Percentiles rank a stretch among this genome's conserved stretches.
Conservation (phyloP, 1,140 invertebrate species). For the Hylaeus anthracinus region DNA sequence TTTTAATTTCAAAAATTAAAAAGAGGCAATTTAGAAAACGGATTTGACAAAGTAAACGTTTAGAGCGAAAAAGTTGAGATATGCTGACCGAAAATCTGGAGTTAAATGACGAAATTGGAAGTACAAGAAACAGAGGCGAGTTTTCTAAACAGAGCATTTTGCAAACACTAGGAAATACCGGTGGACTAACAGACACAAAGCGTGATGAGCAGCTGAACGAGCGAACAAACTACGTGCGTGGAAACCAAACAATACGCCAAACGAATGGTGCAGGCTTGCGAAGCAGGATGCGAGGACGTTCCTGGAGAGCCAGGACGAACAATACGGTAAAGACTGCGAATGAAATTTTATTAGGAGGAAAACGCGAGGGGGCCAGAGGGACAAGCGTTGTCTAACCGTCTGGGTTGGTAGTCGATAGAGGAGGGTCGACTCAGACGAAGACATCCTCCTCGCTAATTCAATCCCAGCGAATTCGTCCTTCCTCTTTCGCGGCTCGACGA, state of each 20-base stretch:
- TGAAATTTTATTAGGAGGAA: conserved; percentile 10
- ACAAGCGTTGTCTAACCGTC: conserved; percentile 1
- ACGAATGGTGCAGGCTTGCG: not conserved
- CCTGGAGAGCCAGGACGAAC: not conserved
- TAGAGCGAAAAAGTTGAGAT: too few species aligned
- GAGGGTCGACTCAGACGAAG: not conserved
- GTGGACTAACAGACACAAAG: not conserved
- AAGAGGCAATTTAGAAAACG: too few species aligned
- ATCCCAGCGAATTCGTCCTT: conserved; percentile 24
- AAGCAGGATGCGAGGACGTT: not conserved
- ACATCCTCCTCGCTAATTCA: conserved; percentile 32
- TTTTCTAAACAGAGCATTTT: not conserved
- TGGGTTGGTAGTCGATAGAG: not conserved
- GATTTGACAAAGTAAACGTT: too few species aligned
- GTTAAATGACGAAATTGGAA: too few species aligned
- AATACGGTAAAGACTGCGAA: not conserved
- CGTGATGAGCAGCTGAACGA: conserved; percentile 2
- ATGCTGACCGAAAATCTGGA: too few species aligned
- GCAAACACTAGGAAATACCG: conserved; percentile 3
- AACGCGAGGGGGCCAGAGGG: conserved; percentile 15
- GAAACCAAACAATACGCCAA: not conserved
- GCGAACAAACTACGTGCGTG: conserved; percentile 15
- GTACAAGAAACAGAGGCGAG: not conserved
- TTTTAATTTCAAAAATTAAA: too few species aligned
- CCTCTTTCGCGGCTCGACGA: not conserved